Evolutionary conservation across 2,888 invertebrate genomes (phyloP).

Genomic region (Macrophya alboannulata): DNA sequence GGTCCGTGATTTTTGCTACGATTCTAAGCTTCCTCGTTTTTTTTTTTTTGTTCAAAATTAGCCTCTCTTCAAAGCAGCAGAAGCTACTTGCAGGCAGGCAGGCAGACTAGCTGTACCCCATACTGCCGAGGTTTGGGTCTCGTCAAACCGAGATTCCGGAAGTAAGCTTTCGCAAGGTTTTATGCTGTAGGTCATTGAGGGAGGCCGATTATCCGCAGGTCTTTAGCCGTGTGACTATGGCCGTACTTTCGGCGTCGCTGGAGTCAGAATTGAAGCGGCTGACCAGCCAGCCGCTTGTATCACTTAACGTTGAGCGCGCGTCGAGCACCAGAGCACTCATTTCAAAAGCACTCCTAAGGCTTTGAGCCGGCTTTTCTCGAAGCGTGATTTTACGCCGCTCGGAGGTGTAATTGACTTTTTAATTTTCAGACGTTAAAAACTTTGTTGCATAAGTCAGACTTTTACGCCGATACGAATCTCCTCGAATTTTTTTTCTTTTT

Average conservation of each 20-base stretch:
- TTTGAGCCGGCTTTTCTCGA: slow-evolving; percentile 54
- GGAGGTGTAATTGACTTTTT: slow-evolving; percentile 37
- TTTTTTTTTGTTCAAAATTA: slow-evolving; percentile 15
- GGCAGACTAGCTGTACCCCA: not conserved
- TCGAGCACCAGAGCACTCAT: slow-evolving; percentile 36
- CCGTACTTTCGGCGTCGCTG: slow-evolving; percentile 29
- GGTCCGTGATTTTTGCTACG: not conserved
- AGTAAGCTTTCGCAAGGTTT: slow-evolving; percentile 21
- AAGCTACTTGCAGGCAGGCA: not conserved
- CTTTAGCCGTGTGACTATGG: slow-evolving; percentile 22
- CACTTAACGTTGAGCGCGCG: slow-evolving; percentile 44
- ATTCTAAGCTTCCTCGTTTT: slow-evolving; percentile 16
- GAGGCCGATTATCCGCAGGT: slow-evolving; percentile 24
- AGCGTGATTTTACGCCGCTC: slow-evolving; percentile 22
- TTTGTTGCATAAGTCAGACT: slow-evolving; percentile 12
- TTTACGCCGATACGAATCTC: slow-evolving; percentile 8
- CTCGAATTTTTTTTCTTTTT: not conserved
- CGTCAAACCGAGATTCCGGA: slow-evolving; percentile 25
- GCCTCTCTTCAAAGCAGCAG: slow-evolving; percentile 31
- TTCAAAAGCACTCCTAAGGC: slow-evolving; percentile 31
- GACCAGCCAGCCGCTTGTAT: slow-evolving; percentile 52
- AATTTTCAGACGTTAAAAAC: slow-evolving; percentile 14
- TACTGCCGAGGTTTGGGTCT: not conserved
- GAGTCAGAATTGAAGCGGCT: slow-evolving; percentile 40
- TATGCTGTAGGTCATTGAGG: not conserved